Evolutionary conservation across 2,113 vertebrate genomes (phyloP).

Genomic region (Nyctibius bracteatus): DNA sequence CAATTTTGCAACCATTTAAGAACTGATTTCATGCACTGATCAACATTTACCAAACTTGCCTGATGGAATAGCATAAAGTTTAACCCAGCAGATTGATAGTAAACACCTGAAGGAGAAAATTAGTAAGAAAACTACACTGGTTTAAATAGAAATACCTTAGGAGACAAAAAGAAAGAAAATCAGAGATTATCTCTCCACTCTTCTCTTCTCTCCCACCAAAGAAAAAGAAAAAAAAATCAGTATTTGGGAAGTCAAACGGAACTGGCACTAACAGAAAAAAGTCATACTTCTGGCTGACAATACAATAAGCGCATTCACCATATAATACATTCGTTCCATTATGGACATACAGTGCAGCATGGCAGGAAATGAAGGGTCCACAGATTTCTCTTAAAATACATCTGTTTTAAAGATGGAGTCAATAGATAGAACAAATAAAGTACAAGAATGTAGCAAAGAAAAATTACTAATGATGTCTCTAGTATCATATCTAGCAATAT

Average conservation of each 20-base stretch:
- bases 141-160: conserved; percentile 36
- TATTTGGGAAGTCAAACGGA: not conserved
- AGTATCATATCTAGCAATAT: not conserved
- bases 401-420: not conserved
- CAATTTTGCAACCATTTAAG: conserved; percentile 74
- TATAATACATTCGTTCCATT: not conserved
- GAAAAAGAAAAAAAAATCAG: not conserved
- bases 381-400: not conserved
- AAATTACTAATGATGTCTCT: not conserved
- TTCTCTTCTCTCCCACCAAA: not conserved
- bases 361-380: not conserved
- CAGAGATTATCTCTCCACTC: not conserved
- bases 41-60: conserved; percentile 66
- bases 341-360: not conserved
- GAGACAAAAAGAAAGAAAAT: conserved; percentile 8
- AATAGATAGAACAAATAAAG: not conserved
- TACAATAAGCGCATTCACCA: not conserved
- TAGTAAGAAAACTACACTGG: conserved; percentile 1
- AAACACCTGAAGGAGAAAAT: conserved; percentile 57
- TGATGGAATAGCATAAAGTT: conserved; percentile 47
- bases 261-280: not conserved
- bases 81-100: conserved; percentile 38
- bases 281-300: not conserved
- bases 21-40: conserved; percentile 71
- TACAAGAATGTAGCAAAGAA: not conserved